Evolutionary conservation across 2,797 vertebrate genomes (phyloP), one percentile per base, ranked within the genome.

Genomic region (Tauraco hartlaubi): DNA sequence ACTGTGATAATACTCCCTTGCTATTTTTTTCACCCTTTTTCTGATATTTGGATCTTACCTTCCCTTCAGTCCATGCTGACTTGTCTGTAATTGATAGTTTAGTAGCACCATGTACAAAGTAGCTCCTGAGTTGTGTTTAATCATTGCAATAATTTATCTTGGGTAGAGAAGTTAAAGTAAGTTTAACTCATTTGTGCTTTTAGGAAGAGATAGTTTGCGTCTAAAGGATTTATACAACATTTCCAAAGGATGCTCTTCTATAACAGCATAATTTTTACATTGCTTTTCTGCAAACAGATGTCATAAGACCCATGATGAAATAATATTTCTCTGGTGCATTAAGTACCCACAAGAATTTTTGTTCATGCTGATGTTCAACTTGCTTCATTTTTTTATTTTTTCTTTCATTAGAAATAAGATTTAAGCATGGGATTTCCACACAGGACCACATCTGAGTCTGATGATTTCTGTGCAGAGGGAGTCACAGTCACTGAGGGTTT

Each of bases 191-290:
- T 87, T 61, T n/a, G 9, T 25, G n/a, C 19, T 46, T 49, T 93
- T 28, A 62, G 43, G 33, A 94, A n/a, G 35, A 75, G 20, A 66
- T 31, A 2, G 18, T 58, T 83, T 84, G 23, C n/a, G 33, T 75
- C 51, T 84, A 84, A 90, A 77, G 25, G 31, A 51, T 84, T 63
- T 78, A 11, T 17, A 33, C 8, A 17, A 14, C 20, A 15, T 10
- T 96, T 89, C 72, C 29, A 31, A 74, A 14, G 28, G 19, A 11
- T 81, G 31, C 12, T 92, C 75, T 89, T 66, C n/a, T 92, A 49
- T 22, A 86, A 13, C 12, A 29, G 37, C 7, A 71, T 66, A 7
- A 66, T 91, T 91, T 85, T 92, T 73, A 80, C 77, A 8, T 39
- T 37, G 9, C 44, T 51, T 72, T 51, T 67, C 92, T 83, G 23